A percentile compares a stretch with the other conserved stretches of the same genome.
These are phyloP conservation scores for Vidua macroura DNA, from an alignment of 2,113 vertebrate genomes.

Conservation along the genomic window DNA sequence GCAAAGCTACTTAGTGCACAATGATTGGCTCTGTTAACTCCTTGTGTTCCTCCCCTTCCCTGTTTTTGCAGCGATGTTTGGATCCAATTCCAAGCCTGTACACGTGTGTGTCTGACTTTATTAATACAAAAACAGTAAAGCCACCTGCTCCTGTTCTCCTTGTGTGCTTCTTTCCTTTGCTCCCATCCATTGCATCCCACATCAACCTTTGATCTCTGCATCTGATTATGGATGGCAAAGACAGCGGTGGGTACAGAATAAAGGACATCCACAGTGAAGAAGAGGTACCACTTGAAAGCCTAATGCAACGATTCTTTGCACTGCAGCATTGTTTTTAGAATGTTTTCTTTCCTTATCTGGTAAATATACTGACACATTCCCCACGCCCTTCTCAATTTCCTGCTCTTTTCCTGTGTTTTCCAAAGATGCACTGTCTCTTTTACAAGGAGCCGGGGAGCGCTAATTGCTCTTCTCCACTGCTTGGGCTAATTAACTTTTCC, in stretches of 20 bases:
- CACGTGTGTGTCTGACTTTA: accelerated
- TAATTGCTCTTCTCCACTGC: background rate
- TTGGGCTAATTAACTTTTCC: background rate
- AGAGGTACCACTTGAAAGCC: background rate
- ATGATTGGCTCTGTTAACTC: background rate
- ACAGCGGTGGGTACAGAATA: background rate
- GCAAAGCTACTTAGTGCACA: background rate
- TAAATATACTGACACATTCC: background rate
- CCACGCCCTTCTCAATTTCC: background rate
- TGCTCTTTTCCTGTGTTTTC: background rate
- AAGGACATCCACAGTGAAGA: background rate
- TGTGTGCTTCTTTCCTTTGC: accelerated
- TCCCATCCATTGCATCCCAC: background rate
- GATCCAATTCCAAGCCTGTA: no score
- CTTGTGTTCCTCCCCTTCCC: background rate
- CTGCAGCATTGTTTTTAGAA: background rate
- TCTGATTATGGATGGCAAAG: background rate
- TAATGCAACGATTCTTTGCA: background rate
- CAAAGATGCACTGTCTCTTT: background rate
- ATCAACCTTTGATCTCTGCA: background rate
- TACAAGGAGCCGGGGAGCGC: background rate
- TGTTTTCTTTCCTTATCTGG: background rate
- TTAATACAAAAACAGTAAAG: background rate
- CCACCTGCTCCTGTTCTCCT: background rate
- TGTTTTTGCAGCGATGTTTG: background rate